phyloP scores from a whole-genome alignment of 2,797 vertebrate genomes.

The Loriculus beryllinus region DNA sequence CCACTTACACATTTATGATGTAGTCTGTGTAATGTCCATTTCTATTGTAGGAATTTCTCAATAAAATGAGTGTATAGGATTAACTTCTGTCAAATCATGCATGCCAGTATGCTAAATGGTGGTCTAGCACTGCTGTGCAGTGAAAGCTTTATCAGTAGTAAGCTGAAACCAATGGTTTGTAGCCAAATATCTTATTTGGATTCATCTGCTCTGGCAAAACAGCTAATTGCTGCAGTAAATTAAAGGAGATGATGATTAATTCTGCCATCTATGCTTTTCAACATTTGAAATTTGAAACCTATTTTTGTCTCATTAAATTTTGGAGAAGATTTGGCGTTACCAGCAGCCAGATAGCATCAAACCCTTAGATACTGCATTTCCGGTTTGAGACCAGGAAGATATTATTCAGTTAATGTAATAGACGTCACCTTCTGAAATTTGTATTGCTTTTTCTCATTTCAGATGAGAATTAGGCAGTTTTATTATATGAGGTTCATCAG shows the following conservation, averaged over 20 bases:
- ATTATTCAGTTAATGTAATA: neutral
- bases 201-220: conserved; percentile 37
- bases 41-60: neutral
- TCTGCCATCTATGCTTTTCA: neutral
- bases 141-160: neutral
- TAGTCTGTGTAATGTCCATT: neutral
- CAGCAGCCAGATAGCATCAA: neutral
- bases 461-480: conserved; percentile 29
- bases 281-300: conserved; percentile 3
- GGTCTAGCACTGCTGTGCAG: neutral
- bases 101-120: neutral
- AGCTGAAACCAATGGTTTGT: neutral
- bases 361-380: neutral
- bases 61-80: neutral
- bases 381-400: neutral
- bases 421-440: conserved; percentile 14
- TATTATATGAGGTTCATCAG: neutral
- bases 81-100: neutral
- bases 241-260: conserved; percentile 23
- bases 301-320: neutral
- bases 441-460: neutral
- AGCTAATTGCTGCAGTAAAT: conserved; percentile 41
- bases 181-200: neutral
- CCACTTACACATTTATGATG: neutral
- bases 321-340: neutral